Evolutionary conservation across 2,113 vertebrate species (phyloP).

Genomic region (Bungarus multicinctus): DNA sequence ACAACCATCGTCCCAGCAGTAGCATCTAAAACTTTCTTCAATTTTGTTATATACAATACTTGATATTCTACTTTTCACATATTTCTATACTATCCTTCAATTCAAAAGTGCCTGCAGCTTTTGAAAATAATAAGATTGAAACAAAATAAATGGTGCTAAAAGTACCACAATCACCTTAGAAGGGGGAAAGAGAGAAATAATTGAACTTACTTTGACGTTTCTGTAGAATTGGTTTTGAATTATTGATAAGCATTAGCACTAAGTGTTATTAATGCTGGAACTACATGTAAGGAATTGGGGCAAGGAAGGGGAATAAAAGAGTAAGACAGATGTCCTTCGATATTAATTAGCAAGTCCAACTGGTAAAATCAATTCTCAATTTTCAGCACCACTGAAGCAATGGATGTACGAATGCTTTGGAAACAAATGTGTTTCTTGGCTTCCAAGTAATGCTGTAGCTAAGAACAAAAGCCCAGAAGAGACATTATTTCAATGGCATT

Average conservation of each 20-base stretch:
- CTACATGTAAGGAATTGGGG: not conserved
- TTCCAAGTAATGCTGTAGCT: not conserved
- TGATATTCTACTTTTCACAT: not conserved
- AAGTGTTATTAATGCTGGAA: not conserved
- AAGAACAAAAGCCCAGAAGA: not conserved
- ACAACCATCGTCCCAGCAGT: not conserved
- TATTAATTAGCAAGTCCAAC: not conserved
- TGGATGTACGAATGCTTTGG: slow-evolving; percentile 5
- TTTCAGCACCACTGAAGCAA: slow-evolving; percentile 28
- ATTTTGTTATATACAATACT: not conserved
- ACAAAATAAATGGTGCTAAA: not conserved
- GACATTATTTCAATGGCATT: not conserved
- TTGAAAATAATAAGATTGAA: not conserved
- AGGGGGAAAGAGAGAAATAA: not conserved
- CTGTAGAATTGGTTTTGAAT: not conserved
- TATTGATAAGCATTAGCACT: not conserved
- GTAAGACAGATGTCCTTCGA: not conserved
- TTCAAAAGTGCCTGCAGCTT: not conserved
- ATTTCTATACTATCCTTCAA: not conserved
- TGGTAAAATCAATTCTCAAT: slow-evolving; percentile 27
- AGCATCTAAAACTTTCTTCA: not conserved
- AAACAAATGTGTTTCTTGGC: slow-evolving; percentile 7
- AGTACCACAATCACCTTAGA: not conserved
- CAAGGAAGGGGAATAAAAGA: not conserved
- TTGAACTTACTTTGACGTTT: not conserved